These are phyloP conservation scores for Drosophila leonis DNA, from an alignment of 2,888 invertebrate genomes.

Conservation along the genomic window DNA sequence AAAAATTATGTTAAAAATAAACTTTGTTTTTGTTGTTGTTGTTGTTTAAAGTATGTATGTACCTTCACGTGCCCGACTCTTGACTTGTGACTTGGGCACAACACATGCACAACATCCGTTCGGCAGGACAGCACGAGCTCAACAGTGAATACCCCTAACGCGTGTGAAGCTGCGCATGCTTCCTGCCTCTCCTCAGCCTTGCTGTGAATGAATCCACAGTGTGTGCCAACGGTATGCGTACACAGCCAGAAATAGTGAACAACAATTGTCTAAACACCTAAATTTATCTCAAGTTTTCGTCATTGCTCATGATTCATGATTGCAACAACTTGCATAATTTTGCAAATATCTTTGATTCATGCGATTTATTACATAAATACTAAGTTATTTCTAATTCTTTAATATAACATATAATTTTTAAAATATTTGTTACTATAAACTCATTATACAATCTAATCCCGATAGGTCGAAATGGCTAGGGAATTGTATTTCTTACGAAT, in stretches of 20 bases:
- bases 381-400: neutral
- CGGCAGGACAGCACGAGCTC: slow-evolving; percentile 50
- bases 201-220: slow-evolving; percentile 49
- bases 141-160: slow-evolving; percentile 22
- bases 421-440: too few relatives aligned
- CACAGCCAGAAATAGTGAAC: neutral
- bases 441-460: neutral
- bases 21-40: slow-evolving; percentile 21
- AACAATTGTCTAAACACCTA: neutral
- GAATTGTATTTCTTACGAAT: too few relatives aligned
- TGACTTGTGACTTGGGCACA: slow-evolving; percentile 22
- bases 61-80: slow-evolving; percentile 3
- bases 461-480: too few relatives aligned
- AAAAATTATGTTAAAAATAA: slow-evolving; percentile 77
- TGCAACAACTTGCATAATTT: neutral
- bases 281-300: neutral
- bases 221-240: slow-evolving; percentile 30
- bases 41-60: slow-evolving; percentile 3
- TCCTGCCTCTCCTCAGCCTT: slow-evolving; percentile 50
- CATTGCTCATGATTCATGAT: neutral
- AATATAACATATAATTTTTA: neutral
- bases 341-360: slow-evolving; percentile 2
- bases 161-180: slow-evolving; percentile 76
- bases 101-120: slow-evolving; percentile 70
- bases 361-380: neutral